These are phyloP conservation scores for Forbesichthys agassizii DNA, from an alignment of 2,113 vertebrate genomes.

Conservation along the genomic window DNA sequence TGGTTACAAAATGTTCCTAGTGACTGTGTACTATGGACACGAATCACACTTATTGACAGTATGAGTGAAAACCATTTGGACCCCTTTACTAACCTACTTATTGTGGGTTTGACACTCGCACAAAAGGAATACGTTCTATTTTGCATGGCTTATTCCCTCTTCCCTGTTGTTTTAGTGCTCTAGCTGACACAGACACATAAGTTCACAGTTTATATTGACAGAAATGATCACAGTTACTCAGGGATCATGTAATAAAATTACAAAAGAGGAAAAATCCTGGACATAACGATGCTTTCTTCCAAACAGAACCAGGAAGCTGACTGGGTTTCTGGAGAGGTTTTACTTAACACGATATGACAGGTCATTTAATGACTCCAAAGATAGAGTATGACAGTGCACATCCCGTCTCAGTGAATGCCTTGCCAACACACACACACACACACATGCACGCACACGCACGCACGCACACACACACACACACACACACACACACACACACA, in stretches of 20 bases:
- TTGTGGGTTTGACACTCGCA: background rate
- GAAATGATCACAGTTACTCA: background rate
- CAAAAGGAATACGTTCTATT: no score
- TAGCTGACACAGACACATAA: no score
- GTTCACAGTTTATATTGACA: background rate
- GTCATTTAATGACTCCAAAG: constrained; percentile 36
- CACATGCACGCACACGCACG: background rate
- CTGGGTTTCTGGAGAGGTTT: constrained; percentile 5
- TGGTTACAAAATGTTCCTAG: constrained; percentile 47
- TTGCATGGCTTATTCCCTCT: no score
- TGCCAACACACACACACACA: constrained; percentile 11
- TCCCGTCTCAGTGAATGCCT: constrained; percentile 24
- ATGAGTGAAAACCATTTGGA: background rate
- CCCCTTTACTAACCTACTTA: background rate
- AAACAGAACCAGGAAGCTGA: background rate
- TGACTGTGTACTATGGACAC: constrained; percentile 28
- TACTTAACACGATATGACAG: constrained; percentile 42
- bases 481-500: background rate
- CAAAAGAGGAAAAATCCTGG: constrained; percentile 1
- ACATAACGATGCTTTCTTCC: background rate
- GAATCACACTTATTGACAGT: constrained; percentile 8
- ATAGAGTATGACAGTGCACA: constrained; percentile 26
- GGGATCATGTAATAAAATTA: no score
- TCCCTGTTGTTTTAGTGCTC: no score
- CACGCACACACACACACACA: background rate